Evolutionary conservation across 2,888 invertebrate species (phyloP).

Genomic region (Archaeoteleia sp.): DNA sequence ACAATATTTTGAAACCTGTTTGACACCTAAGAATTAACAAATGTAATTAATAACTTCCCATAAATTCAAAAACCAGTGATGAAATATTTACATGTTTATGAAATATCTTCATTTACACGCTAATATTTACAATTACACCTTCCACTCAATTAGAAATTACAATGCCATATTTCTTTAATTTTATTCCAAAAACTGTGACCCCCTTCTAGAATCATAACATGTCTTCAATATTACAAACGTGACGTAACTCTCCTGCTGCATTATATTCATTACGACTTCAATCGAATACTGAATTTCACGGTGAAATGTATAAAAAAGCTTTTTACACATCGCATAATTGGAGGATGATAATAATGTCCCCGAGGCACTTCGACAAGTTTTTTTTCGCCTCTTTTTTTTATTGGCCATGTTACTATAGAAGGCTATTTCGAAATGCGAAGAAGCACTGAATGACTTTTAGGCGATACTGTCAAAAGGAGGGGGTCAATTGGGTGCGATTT

Average conservation of each 20-base stretch:
- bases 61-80: no score
- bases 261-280: conserved; percentile 23
- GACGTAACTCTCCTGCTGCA: conserved; percentile 22
- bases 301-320: conserved; percentile 31
- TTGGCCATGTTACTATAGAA: conserved; percentile 24
- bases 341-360: conserved; percentile 39
- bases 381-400: conserved; percentile 15
- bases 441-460: conserved; percentile 40
- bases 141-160: no score
- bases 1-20: no score
- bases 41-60: no score
- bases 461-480: conserved; percentile 22
- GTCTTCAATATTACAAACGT: conserved; percentile 4
- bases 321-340: conserved; percentile 34
- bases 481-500: conserved; percentile 43
- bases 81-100: no score
- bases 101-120: no score
- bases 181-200: no score
- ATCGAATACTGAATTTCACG: conserved; percentile 34
- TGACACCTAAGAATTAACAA: no score
- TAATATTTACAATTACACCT: no score
- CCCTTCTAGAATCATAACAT: conserved; percentile 11
- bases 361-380: conserved; percentile 24
- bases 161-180: no score
- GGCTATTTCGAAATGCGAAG: conserved; percentile 41